phyloP scores from a whole-genome alignment of 92 coral and sea anemone species.

The Epizoanthus ramosus region DNA sequence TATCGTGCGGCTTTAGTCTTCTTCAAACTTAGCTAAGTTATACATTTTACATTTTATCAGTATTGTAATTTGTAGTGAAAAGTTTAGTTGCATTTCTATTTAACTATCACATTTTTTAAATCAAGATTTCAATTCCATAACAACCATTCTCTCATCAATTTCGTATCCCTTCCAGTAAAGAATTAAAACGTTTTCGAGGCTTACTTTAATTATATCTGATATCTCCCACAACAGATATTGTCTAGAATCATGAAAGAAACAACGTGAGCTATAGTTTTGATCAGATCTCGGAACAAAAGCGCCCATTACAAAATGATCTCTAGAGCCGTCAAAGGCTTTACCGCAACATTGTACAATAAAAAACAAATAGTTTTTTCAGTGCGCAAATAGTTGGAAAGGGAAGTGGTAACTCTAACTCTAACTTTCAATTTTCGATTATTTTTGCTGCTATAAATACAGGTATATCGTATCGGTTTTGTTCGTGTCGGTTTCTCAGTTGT shows the following conservation, averaged over 20 bases:
- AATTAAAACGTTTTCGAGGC: not conserved
- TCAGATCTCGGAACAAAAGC: not conserved
- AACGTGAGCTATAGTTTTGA: not conserved
- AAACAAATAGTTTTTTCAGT: no score
- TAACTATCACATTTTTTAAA: conserved; percentile 9
- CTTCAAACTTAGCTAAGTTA: not conserved
- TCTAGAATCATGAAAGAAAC: not conserved
- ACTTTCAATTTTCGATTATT: no score
- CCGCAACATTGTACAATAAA: no score
- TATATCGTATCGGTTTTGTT: not conserved
- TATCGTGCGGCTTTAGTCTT: not conserved
- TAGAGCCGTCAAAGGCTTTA: not conserved
- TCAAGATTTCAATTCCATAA: conserved; percentile 30
- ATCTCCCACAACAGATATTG: not conserved
- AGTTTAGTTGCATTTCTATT: not conserved
- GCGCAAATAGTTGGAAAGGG: no score
- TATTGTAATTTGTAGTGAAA: conserved; percentile 1
- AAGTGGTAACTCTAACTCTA: no score
- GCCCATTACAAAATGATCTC: not conserved
- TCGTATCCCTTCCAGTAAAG: conserved; percentile 25
- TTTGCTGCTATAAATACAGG: not conserved
- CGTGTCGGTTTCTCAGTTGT: conserved; percentile 5
- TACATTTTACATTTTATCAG: not conserved
- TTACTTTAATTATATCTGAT: not conserved
- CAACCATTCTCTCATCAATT: conserved; percentile 20